Evolutionary conservation across 2,797 vertebrate species (phyloP).

Genomic region (Rousettus madagascariensis): DNA sequence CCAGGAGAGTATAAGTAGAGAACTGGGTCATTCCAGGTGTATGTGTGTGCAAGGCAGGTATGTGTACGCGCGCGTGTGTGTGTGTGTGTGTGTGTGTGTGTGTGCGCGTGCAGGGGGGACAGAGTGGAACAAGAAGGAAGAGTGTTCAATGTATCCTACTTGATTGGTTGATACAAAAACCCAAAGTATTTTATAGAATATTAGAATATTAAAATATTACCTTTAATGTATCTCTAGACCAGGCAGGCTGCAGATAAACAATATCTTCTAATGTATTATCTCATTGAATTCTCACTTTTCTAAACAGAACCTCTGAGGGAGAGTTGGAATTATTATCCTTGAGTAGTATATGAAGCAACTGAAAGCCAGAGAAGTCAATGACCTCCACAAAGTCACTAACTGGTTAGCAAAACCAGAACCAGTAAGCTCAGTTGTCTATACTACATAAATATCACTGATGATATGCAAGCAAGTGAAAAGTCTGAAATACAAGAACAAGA

Average conservation of each 20-base stretch:
- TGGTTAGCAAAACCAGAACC: neutral
- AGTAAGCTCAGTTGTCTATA: neutral
- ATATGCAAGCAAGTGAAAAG: neutral
- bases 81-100: too few species aligned
- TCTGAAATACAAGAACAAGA: neutral
- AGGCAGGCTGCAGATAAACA: neutral
- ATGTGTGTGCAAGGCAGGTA: too few species aligned
- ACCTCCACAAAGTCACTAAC: neutral
- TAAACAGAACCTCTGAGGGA: neutral
- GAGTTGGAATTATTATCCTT: neutral
- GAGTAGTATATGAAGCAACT: neutral
- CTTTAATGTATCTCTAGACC: neutral
- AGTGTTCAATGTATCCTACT: neutral
- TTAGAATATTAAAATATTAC: neutral
- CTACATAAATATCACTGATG: neutral
- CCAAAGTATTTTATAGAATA: neutral
- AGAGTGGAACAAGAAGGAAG: neutral
- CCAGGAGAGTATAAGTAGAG: neutral
- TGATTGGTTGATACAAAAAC: neutral
- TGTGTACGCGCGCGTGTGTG: too few species aligned
- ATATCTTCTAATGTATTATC: neutral
- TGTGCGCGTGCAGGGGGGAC: too few species aligned
- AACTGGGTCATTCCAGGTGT: neutral
- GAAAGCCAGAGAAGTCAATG: neutral
- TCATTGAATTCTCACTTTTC: neutral